Evolutionary conservation across 2,797 vertebrate species (phyloP).

Genomic region (Onychomys torridus): DNA sequence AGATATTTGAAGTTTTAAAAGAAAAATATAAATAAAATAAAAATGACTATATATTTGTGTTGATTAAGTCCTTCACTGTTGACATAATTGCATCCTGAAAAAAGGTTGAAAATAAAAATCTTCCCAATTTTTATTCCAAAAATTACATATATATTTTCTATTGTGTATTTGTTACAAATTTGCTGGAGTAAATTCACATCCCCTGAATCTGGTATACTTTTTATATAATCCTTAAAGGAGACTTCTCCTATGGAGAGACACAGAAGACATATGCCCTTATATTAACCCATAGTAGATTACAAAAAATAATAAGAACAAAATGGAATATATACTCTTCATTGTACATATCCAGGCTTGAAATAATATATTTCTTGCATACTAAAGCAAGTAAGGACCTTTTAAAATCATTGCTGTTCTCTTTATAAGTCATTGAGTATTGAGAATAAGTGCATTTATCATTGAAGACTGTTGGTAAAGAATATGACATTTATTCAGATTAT

Average conservation of each 20-base stretch:
- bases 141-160: conserved; percentile 62
- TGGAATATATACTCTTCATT: conserved; percentile 68
- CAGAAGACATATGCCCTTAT: conserved; percentile 67
- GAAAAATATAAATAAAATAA: conserved; percentile 59
- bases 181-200: conserved; percentile 51
- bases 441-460: conserved; percentile 77
- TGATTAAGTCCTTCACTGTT: conserved; percentile 58
- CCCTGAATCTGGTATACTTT: conserved; percentile 61
- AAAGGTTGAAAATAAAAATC: conserved; percentile 69
- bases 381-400: conserved; percentile 63
- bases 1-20: conserved; percentile 60
- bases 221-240: conserved; percentile 44
- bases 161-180: conserved; percentile 63
- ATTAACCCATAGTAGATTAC: conserved; percentile 76
- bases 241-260: conserved; percentile 47
- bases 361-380: conserved; percentile 67
- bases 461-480: conserved; percentile 68
- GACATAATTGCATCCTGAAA: conserved; percentile 63
- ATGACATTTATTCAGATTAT: conserved; percentile 66
- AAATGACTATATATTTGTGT: conserved; percentile 46
- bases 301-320: conserved; percentile 76
- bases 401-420: conserved; percentile 72
- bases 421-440: conserved; percentile 59
- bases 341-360: conserved; percentile 72
- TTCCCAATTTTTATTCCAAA: conserved; percentile 51